phyloP scores from a whole-genome alignment of 2,797 vertebrate genomes.

The Aphelocoma californica region DNA sequence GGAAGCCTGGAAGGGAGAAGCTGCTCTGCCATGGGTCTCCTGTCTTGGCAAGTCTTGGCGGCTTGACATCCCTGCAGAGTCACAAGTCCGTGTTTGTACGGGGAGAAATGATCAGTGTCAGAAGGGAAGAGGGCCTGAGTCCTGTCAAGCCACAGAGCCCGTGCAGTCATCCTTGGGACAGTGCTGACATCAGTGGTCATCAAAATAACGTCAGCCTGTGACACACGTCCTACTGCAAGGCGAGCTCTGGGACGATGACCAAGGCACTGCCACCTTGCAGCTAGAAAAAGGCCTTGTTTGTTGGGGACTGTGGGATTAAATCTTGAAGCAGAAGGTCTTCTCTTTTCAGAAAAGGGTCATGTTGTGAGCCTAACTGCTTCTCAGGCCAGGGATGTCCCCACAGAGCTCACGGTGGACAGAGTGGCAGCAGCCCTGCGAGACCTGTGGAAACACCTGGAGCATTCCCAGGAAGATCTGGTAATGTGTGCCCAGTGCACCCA shows the following conservation, averaged over 20 bases:
- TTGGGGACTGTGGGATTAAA: background rate
- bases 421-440: conserved; percentile 59
- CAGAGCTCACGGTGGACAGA: conserved; percentile 53
- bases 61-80: background rate
- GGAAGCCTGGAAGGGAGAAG: no score
- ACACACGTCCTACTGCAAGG: fast-evolving
- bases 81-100: background rate
- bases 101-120: background rate
- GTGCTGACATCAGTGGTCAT: background rate
- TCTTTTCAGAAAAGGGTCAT: conserved; percentile 66
- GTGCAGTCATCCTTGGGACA: background rate
- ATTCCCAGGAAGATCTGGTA: conserved; percentile 66
- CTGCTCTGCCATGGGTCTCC: no score
- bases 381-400: conserved; percentile 22
- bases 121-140: background rate
- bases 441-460: conserved; percentile 61
- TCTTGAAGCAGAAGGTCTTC: background rate
- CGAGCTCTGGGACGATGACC: background rate
- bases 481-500: background rate
- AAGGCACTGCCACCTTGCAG: background rate
- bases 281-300: background rate
- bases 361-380: background rate
- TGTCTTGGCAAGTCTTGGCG: background rate
- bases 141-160: background rate
- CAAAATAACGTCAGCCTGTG: background rate